Conservation (phyloP, 2,888 invertebrate species). For the Parnassius orleans region DNA sequence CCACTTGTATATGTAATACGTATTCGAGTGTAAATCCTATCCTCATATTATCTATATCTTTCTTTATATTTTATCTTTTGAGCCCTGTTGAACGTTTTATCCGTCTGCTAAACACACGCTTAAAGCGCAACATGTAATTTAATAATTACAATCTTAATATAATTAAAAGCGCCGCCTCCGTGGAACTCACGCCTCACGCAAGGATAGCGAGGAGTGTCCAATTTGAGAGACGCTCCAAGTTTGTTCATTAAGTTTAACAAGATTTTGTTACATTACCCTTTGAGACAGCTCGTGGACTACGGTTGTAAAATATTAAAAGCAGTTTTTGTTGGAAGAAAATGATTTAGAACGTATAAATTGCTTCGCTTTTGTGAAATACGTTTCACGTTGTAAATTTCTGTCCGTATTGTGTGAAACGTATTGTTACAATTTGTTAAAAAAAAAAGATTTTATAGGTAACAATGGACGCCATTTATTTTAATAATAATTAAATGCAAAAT, state of each 20-base stretch:
- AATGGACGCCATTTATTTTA: too few relatives aligned
- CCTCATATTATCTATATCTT: too few relatives aligned
- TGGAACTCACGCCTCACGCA: constrained; percentile 32
- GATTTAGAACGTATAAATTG: constrained; percentile 29
- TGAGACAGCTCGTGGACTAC: constrained; percentile 46
- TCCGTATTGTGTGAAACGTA: too few relatives aligned
- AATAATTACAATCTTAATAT: constrained; percentile 29
- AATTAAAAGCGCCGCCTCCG: constrained; percentile 35
- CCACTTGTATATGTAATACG: too few relatives aligned
- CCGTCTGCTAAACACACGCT: not conserved
- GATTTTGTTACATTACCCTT: constrained; percentile 67
- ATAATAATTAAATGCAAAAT: too few relatives aligned
- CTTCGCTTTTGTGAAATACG: constrained; percentile 20
- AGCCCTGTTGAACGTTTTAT: not conserved
- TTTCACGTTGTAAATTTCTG: constrained; percentile 8
- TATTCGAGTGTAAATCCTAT: too few relatives aligned
- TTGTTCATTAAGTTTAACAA: constrained; percentile 76
- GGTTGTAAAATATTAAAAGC: constrained; percentile 57
- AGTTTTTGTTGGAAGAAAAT: constrained; percentile 39
- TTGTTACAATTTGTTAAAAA: too few relatives aligned
- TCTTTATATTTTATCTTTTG: too few relatives aligned
- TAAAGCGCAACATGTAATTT: constrained; percentile 19
- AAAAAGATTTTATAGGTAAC: too few relatives aligned
- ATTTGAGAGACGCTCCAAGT: constrained; percentile 64
- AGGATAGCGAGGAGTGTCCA: constrained; percentile 36